These are phyloP conservation scores for Hypercompe scribonia DNA, from an alignment of 2,888 invertebrate species.

Conservation along the genomic window DNA sequence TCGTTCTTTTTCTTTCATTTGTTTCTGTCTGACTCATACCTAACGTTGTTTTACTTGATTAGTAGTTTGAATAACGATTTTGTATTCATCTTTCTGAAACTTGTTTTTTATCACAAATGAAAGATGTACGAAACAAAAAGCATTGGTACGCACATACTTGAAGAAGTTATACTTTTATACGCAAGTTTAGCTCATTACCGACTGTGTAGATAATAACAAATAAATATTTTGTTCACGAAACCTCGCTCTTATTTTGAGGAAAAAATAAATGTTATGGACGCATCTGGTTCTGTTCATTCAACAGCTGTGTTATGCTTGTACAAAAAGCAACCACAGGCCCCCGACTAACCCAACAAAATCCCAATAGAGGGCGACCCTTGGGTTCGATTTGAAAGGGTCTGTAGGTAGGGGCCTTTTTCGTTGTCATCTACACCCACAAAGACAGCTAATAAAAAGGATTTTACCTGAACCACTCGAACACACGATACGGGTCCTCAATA, in stretches of 20 bases:
- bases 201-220: conserved; percentile 29
- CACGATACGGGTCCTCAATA: conserved; percentile 36
- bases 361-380: conserved; percentile 65
- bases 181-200: conserved; percentile 36
- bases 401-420: conserved; percentile 55
- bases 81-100: background rate
- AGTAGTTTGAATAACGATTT: conserved; percentile 27
- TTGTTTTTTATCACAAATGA: conserved; percentile 5
- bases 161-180: conserved; percentile 4
- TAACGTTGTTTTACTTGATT: conserved; percentile 27
- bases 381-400: conserved; percentile 59
- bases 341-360: conserved; percentile 54
- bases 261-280: conserved; percentile 46
- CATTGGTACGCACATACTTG: background rate
- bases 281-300: conserved; percentile 68
- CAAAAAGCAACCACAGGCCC: conserved; percentile 58
- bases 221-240: conserved; percentile 30
- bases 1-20: conserved; percentile 25
- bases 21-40: conserved; percentile 6
- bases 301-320: conserved; percentile 61
- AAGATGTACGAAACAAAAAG: conserved; percentile 25
- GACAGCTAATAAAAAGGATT: conserved; percentile 55
- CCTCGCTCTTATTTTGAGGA: conserved; percentile 37
- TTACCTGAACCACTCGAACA: conserved; percentile 58
- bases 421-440: conserved; percentile 55